These are phyloP conservation scores for Sebastes variabilis DNA, from an alignment of 2,797 vertebrate genomes.

Conservation along the genomic window DNA sequence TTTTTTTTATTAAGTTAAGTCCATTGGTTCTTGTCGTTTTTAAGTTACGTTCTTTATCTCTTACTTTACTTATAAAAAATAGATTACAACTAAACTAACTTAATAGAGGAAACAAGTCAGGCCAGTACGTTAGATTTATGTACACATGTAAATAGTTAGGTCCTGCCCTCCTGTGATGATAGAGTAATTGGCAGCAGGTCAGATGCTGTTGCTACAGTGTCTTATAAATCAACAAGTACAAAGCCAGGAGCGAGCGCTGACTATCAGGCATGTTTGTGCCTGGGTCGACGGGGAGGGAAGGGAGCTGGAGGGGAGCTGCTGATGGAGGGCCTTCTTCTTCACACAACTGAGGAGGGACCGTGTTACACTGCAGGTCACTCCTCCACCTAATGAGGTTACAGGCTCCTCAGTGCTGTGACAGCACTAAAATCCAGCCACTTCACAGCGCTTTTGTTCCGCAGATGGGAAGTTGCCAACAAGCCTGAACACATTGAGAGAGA, in stretches of 20 bases:
- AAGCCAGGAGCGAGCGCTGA: conserved; percentile 50
- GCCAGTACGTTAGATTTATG: conserved; percentile 15
- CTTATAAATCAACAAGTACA: conserved; percentile 73
- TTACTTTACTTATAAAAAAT: not conserved
- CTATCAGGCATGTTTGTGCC: conserved; percentile 60
- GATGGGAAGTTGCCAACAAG: conserved; percentile 80
- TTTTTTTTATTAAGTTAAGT: not conserved
- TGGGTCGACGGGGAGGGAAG: conserved; percentile 46
- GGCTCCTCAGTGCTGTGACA: conserved; percentile 70
- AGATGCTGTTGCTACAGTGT: conserved; percentile 61
- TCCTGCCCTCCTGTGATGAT: conserved; percentile 61
- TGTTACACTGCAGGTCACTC: conserved; percentile 60
- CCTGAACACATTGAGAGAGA: conserved; percentile 80
- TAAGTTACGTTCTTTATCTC: not conserved
- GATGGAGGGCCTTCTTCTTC: conserved; percentile 63
- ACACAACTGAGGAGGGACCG: conserved; percentile 32
- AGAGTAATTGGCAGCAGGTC: conserved; percentile 68
- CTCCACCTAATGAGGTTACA: conserved; percentile 75
- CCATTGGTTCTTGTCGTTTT: not conserved
- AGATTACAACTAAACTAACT: not conserved
- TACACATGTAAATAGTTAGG: conserved; percentile 56
- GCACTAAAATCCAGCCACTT: conserved; percentile 80
- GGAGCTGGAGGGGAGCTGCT: conserved; percentile 56
- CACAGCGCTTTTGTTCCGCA: conserved; percentile 76
- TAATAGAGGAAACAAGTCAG: not conserved